Evolutionary conservation across 92 coral and sea anemone genomes (phyloP).

Genomic region (Epizoanthus scotinus): DNA sequence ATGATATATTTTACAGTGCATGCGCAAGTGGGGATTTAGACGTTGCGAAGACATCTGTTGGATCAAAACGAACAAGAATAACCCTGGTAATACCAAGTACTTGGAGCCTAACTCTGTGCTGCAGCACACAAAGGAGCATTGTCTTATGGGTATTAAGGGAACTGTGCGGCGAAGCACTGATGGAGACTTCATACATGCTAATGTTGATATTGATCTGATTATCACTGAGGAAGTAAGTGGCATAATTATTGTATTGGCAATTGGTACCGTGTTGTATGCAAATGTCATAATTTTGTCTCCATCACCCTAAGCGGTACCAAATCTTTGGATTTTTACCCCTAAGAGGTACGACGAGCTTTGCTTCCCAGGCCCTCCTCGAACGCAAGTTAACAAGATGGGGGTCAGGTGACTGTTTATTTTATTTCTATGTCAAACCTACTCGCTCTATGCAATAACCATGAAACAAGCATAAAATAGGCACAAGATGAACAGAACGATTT

Average conservation of each 20-base stretch:
- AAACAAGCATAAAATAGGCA: too few species aligned
- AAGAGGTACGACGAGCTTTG: too few species aligned
- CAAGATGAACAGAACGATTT: too few species aligned
- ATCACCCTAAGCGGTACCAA: too few species aligned
- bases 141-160: conserved; percentile 97
- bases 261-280: too few species aligned
- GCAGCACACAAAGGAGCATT: conserved; percentile 98
- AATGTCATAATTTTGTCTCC: too few species aligned
- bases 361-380: too few species aligned
- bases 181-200: conserved; percentile 97
- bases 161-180: conserved; percentile 96
- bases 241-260: neutral
- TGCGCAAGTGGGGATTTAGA: conserved; percentile 96
- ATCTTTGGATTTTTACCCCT: too few species aligned
- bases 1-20: conserved; percentile 55
- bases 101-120: conserved; percentile 94
- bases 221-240: conserved; percentile 91
- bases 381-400: too few species aligned
- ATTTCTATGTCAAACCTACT: too few species aligned
- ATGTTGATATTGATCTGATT: conserved; percentile 95
- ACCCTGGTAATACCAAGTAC: conserved; percentile 96
- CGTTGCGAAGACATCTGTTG: conserved; percentile 99
- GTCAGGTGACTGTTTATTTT: too few species aligned
- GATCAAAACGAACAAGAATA: conserved; percentile 97
- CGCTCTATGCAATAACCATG: too few species aligned